phyloP scores from a whole-genome alignment of 2,888 invertebrate genomes.

The Nebria salina region DNA sequence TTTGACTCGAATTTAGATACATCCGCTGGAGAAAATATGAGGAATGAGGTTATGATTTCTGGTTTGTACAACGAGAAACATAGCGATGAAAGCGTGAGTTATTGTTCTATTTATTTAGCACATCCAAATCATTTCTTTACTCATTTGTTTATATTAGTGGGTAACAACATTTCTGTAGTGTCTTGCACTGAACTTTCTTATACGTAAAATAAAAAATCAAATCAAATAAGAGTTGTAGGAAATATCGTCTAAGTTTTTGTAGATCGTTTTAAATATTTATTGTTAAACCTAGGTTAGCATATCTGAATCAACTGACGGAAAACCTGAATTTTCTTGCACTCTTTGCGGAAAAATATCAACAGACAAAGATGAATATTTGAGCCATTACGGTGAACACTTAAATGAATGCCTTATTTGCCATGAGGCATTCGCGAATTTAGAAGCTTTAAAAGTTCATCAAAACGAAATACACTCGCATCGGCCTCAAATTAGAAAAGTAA shows the following conservation, averaged over 20 bases:
- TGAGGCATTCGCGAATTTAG: constrained; percentile 62
- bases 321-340: constrained; percentile 58
- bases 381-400: constrained; percentile 61
- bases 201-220: no score
- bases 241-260: neutral
- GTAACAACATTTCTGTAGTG: no score
- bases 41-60: constrained; percentile 8
- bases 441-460: constrained; percentile 59
- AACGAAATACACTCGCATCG: constrained; percentile 55
- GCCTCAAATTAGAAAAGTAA: constrained; percentile 40
- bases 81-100: neutral
- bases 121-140: no score
- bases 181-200: no score
- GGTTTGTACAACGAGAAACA: constrained; percentile 27
- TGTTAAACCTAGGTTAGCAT: constrained; percentile 16
- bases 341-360: constrained; percentile 60
- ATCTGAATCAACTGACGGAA: constrained; percentile 26
- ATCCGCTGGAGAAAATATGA: constrained; percentile 15
- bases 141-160: neutral
- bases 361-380: constrained; percentile 58
- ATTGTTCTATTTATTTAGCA: neutral
- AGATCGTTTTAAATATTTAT: neutral
- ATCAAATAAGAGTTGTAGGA: neutral
- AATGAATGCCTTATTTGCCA: constrained; percentile 61
- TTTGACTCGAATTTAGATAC: constrained; percentile 28